These are phyloP conservation scores for Anadara kagoshimensis DNA, from an alignment of 1,140 invertebrate genomes.

Conservation along the genomic window DNA sequence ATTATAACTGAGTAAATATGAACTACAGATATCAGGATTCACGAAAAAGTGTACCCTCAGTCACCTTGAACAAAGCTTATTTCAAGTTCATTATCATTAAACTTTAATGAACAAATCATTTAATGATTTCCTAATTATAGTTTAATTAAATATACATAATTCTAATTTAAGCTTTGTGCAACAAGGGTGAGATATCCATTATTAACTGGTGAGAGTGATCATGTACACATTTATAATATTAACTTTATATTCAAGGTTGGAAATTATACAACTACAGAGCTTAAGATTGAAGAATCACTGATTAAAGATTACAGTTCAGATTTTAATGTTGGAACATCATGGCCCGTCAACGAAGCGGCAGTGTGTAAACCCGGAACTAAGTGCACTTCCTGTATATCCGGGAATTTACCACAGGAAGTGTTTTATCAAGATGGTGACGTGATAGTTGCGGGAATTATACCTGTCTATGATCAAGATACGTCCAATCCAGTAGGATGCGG, in stretches of 20 bases:
- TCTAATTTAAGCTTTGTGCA: too few species aligned
- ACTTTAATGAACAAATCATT: too few species aligned
- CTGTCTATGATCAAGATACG: background rate
- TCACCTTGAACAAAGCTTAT: too few species aligned
- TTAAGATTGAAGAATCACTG: background rate
- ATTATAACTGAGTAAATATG: too few species aligned
- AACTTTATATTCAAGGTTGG: conserved; percentile 8
- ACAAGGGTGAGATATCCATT: too few species aligned
- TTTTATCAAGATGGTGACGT: conserved; percentile 11
- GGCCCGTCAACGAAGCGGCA: conserved; percentile 2
- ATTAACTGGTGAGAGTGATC: too few species aligned
- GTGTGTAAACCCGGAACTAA: background rate
- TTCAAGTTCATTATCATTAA: too few species aligned
- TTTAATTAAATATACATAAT: too few species aligned
- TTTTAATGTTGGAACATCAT: background rate
- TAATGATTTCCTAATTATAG: too few species aligned
- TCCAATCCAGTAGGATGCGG: conserved; percentile 2
- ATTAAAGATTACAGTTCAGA: conserved; percentile 4
- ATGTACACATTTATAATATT: too few species aligned
- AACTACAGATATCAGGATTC: too few species aligned
- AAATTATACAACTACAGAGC: background rate
- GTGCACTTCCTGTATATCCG: conserved; percentile 1
- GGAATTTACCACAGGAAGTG: background rate
- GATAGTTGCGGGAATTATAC: conserved; percentile 10
- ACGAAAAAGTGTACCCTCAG: too few species aligned